Base-by-base conservation (phyloP, 2,113 vertebrate species). In the Caranx melampygus region DNA sequence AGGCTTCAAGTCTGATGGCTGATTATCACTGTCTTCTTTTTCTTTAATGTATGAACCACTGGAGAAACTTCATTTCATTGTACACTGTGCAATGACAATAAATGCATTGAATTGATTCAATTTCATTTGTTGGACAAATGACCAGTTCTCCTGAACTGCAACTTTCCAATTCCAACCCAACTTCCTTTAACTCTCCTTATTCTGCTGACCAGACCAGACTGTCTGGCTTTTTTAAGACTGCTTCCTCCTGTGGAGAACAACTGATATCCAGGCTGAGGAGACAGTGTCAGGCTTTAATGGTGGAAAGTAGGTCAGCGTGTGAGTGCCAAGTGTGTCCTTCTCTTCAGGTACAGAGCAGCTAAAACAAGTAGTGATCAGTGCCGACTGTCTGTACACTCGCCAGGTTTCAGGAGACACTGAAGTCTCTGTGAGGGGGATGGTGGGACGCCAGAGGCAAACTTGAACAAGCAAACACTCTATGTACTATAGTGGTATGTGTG, bases 221-320 rank as follows among this genome's bases (percentile, higher is more conserved):
- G 21, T 72, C 59, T 16, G 31, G 72, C 37, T 70, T 57, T 70
- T 57, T n/a, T 40, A 65, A 68, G 21, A 57, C 64, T 79, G 40
- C 49, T 57, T 73, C 62, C 40, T 69, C 44, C 59, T 78, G 75
- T 21, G 49, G 33, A 76, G 71, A 65, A 65, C 51, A 71, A 72
- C 59, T 61, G 77, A 86, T 78, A 83, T 79, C 69, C 79, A 84
- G 77, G 58, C 49, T 61, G 85, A 82, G 74, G 45, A 18, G 54
- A 78, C 10, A 15, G 77, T 76, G 57, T 49, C 61, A 60, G 75
- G 64, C 61, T 71, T 76, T 80, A 58, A 44, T 61, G 5, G 16
- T 12, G 16, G 51, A 85, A 91, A 89, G 82, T 90, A 85, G 89
- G 88, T 88, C 90, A 86, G 58, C 14, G 12, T 71, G 34, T 33